Conservation (phyloP, 2,113 vertebrate genomes). For the Antigone vipio region DNA sequence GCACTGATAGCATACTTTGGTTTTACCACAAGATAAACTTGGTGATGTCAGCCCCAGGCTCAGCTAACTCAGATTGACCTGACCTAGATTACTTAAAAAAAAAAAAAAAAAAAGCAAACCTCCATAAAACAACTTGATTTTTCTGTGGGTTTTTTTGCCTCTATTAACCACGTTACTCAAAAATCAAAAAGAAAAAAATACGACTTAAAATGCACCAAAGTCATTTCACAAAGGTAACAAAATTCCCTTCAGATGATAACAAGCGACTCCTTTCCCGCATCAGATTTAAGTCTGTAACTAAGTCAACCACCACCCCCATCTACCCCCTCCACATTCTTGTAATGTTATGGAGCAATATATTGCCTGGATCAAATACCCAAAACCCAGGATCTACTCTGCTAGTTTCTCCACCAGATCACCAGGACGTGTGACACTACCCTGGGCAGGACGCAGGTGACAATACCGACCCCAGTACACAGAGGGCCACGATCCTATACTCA, state of each 20-base stretch:
- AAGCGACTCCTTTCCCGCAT: not conserved
- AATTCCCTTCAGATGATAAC: not conserved
- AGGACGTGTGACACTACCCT: not conserved
- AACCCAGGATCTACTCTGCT: not conserved
- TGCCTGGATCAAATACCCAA: not conserved
- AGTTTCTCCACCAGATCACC: not conserved
- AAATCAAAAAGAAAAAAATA: not conserved
- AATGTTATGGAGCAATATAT: not conserved
- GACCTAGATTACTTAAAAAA: constrained; percentile 17
- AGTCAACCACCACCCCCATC: not conserved
- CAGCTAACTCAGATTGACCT: constrained; percentile 18
- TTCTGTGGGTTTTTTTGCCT: not conserved
- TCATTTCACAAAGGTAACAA: not conserved
- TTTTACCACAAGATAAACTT: constrained; percentile 44
- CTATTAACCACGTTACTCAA: not conserved
- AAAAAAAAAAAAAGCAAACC: not conserved
- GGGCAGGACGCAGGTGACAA: not conserved
- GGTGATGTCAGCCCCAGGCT: constrained; percentile 41
- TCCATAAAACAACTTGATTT: not conserved
- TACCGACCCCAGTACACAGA: not conserved
- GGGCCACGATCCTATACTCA: accelerated
- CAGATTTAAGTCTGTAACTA: not conserved
- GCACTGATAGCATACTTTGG: constrained; percentile 13
- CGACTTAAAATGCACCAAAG: not conserved
- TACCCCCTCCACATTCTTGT: not conserved